Evolutionary conservation across 2,888 invertebrate species (phyloP).

Genomic region (Meandrusa payeni): DNA sequence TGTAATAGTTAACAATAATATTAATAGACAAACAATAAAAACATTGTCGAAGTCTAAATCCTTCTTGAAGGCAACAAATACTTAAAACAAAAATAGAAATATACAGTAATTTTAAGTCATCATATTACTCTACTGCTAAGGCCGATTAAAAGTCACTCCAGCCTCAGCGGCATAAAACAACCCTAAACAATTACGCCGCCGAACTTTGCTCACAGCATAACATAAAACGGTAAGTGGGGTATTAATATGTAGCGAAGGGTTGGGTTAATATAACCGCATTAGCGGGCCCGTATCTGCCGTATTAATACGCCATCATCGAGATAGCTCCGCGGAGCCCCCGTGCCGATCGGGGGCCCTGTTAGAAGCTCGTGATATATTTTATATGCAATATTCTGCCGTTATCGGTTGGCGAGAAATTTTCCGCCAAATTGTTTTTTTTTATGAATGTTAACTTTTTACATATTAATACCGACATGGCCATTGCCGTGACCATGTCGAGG

Average conservation of each 20-base stretch:
- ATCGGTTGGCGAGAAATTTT: conserved; percentile 31
- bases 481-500: no score
- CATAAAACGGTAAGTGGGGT: conserved; percentile 65
- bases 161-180: conserved; percentile 53
- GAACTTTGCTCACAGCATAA: conserved; percentile 51
- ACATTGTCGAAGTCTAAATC: no score
- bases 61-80: no score
- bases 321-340: conserved; percentile 44
- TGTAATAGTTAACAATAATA: no score
- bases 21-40: no score
- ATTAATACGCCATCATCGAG: conserved; percentile 73
- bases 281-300: conserved; percentile 40
- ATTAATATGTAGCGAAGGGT: conserved; percentile 41
- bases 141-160: conserved; percentile 49
- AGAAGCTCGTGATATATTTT: conserved; percentile 39
- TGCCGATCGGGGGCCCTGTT: conserved; percentile 34
- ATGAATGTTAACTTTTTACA: no score
- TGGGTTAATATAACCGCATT: conserved; percentile 51
- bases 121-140: conserved; percentile 25
- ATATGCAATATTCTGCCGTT: conserved; percentile 38
- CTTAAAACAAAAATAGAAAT: no score
- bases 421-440: not conserved
- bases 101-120: no score
- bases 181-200: conserved; percentile 72
- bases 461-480: no score